Evolutionary conservation across 2,888 invertebrate genomes (phyloP), one percentile per base, ranked within the genome.

Genomic region (Entomobrya multifasciata): DNA sequence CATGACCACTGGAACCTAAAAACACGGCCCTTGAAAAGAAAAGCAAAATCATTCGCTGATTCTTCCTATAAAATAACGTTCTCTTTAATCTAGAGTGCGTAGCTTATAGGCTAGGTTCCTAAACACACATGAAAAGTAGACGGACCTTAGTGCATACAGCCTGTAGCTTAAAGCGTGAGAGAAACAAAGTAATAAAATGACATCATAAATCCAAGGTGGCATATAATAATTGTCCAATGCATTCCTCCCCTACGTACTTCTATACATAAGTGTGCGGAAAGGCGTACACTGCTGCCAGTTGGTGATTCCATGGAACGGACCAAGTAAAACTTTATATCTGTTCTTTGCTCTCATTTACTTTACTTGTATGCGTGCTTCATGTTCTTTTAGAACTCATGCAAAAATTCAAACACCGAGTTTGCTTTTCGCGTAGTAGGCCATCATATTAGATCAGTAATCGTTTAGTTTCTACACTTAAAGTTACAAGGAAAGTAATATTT

Each of bases 141-240:
- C n/a, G n/a, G n/a, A n/a, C n/a, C n/a, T n/a, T n/a, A n/a, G n/a
- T n/a, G n/a, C n/a, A 13, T 15, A 15, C 13, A 49, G 49, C 49
- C 13, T n/a, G 13, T 49, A n/a, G 49, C n/a, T 49, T 3, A 3
- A 15, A 15, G 65, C 17, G 65, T 65, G 41, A 79, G 65, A 25
- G 52, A 30, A 60, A 82, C 72, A 82, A 72, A 82, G 81, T 82
- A 82, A 82, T 82, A 82, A 83, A 83, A 83, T 76, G 82, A 83
- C 65, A 83, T 76, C 82, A 83, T 83, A 83, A 83, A 83, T 83
- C 76, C 76, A 76, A 83, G 82, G 82, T 83, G 82, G 82, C 82
- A 83, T 83, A 83, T 83, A 83, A 83, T 83, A 83, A 83, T 83
- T 83, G 82, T 83, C 82, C 44, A 74, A 83, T 76, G 76, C 82